phyloP scores from a whole-genome alignment of 2,888 invertebrate genomes.

The Calameuta filiformis region DNA sequence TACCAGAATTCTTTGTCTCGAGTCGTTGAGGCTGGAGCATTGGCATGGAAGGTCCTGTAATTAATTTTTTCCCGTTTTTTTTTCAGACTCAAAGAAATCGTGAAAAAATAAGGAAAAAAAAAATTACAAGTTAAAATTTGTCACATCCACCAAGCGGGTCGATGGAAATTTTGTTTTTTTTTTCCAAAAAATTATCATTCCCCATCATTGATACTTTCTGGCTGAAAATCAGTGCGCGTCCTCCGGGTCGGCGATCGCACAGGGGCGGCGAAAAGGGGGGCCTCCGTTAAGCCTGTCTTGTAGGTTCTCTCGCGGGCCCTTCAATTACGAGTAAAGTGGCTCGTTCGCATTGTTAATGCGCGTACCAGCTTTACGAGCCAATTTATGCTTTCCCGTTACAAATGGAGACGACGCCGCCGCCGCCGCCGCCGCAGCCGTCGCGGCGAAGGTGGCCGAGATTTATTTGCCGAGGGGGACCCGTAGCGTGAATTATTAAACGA shows the following conservation, averaged over 20 bases:
- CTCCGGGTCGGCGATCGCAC: neutral
- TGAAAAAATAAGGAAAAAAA: neutral
- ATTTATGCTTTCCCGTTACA: constrained; percentile 8
- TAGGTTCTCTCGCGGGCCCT: neutral
- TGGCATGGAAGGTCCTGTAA: neutral
- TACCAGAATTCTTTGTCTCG: neutral
- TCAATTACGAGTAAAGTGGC: constrained; percentile 6
- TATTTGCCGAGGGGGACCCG: constrained; percentile 42
- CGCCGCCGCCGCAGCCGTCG: neutral
- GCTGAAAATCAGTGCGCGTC: neutral
- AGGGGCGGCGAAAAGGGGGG: neutral
- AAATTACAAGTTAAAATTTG: neutral
- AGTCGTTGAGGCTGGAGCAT: neutral
- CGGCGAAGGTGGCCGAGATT: constrained; percentile 37
- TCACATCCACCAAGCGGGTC: neutral
- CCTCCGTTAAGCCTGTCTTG: neutral
- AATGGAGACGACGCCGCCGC: neutral
- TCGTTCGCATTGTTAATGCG: constrained; percentile 8
- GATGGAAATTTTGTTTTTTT: neutral
- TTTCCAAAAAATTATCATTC: neutral
- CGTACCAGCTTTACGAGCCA: constrained; percentile 2
- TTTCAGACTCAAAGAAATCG: neutral
- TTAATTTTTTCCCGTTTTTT: neutral
- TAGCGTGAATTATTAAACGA: neutral
- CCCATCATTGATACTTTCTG: neutral